Base-by-base conservation (phyloP, 1,140 invertebrate species). In the Psix sp. region DNA sequence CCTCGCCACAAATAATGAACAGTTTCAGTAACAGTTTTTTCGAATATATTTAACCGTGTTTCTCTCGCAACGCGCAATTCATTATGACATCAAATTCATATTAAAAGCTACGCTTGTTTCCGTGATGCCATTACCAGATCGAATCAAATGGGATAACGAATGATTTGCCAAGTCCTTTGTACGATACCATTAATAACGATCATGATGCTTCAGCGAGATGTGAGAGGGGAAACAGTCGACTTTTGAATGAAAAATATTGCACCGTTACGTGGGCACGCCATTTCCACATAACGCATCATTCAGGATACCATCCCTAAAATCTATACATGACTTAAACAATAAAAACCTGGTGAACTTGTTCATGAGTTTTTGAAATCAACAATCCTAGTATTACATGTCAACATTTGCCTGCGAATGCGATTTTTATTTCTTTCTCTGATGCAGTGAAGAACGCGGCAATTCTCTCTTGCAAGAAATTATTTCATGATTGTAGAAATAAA, bases 301-400 rank as follows among this genome's bases (percentile, higher is more conserved):
- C 49, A 65, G 54, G 39, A 54, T 56, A 11, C 42, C 16, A 45
- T 9, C 33, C 15, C 14, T 57, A 67, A 67, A 51, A 15, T 56
- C 49, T 67, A 56, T 56, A 67, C 43, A 48, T 57, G 43, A 26
- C 51, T 43, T 31, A 52, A 67, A 67, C 63, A 67, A 67, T 67
- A 59, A 52, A 68, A 56, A 60, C 65, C 16, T 40, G 54, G 46
- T 68, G 65, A 68, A 52, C 54, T 38, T 68, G 48, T 68, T 68
- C 40, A 39, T 68, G 38, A 16, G 54, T 59, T 70, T 70, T 70
- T 52, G 56, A 70, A 70, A 60, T 60, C 56, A 36, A 54, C 18
- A 39, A 38, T 48, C 39, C 60, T 52, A 70, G 57, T 71, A 62
- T 71, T 71, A 71, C 67, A 62, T 71, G 57, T 71, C 67, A 71